Percentiles rank a stretch among this genome's conserved stretches.
phyloP scores from a whole-genome alignment of 2,888 invertebrate species.

The Eumacrocentrus americanus region DNA sequence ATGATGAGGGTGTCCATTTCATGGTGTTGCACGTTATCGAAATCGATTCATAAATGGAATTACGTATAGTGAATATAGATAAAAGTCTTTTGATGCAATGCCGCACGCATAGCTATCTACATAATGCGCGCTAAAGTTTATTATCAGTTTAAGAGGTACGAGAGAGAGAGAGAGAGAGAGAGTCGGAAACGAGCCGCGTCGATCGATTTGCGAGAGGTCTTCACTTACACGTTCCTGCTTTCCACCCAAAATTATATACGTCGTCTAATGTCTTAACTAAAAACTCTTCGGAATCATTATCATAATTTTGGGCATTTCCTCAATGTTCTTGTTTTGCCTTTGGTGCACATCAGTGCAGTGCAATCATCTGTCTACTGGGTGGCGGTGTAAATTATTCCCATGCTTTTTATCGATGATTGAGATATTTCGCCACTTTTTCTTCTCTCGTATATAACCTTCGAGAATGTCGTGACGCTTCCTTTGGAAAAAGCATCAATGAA shows the following conservation, averaged over 20 bases:
- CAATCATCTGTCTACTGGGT: constrained; percentile 58
- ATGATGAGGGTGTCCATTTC: too few relatives aligned
- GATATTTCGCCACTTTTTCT: constrained; percentile 45
- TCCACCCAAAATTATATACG: constrained; percentile 57
- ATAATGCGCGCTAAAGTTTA: constrained; percentile 58
- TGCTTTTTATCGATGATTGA: constrained; percentile 56
- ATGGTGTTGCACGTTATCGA: constrained; percentile 12
- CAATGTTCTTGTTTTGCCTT: constrained; percentile 44
- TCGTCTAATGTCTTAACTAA: constrained; percentile 61
- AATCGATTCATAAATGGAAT: constrained; percentile 30
- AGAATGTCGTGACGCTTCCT: too few relatives aligned
- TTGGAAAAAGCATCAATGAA: too few relatives aligned
- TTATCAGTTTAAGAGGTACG: constrained; percentile 41
- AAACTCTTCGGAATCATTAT: constrained; percentile 58
- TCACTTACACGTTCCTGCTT: constrained; percentile 51
- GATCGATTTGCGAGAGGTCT: constrained; percentile 43
- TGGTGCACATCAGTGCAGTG: constrained; percentile 37
- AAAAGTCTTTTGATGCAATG: constrained; percentile 29
- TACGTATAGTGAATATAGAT: constrained; percentile 22
- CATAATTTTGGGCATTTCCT: constrained; percentile 59
- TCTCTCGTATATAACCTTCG: neutral
- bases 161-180: constrained; percentile 17
- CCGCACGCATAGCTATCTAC: constrained; percentile 38
- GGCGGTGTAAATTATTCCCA: constrained; percentile 55
- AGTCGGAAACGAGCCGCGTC: constrained; percentile 33